Evolutionary conservation across 2,797 vertebrate species (phyloP), one percentile per base, ranked within the genome.

Genomic region (Ibycter americanus): DNA sequence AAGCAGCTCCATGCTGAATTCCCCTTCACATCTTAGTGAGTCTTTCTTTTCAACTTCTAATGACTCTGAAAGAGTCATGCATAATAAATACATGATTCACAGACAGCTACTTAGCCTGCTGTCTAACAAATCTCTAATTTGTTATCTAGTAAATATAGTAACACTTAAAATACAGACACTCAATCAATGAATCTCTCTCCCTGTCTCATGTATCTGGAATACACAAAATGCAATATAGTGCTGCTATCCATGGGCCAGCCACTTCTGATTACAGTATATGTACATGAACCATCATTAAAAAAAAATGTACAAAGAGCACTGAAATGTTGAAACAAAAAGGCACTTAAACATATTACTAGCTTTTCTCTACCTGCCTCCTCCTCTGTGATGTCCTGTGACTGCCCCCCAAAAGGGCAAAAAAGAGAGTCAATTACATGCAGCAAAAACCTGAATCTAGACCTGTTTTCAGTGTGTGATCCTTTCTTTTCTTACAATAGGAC

Each of bases 121-220:
- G 93, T 96, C 94, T 97, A 94, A 96, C 84, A 94, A 93, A 94
- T 92, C 89, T 87, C 84, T 96, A 94, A 96, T 97, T 96, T 97
- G 90, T 94, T 96, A 94, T 68, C 84, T 78, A 72, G 91, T 90
- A 97, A 96, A 96, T 96, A 95, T 96, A 96, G 95, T 88, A 97
- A 96, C 96, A 95, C 94, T 97, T 97, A 96, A 96, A 96, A 97
- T 96, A 96, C 92, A 93, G 90, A 89, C 58, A 62, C 71, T 95
- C 65, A 93, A 91, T 96, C 96, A 95, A 93, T 93, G 94, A 87
- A 83, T 71, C 32, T 93, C 40, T 81, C 70, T 89, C 46, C 58
- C 22, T 66, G 23, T 62, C 93, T 94, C 62, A 58, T 3, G 1
- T 90, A 73, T 66, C 86, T 77, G 36, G 67, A 82, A 90, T 82